phyloP scores from a whole-genome alignment of 2,888 invertebrate species.

The Rotaria sp. region DNA sequence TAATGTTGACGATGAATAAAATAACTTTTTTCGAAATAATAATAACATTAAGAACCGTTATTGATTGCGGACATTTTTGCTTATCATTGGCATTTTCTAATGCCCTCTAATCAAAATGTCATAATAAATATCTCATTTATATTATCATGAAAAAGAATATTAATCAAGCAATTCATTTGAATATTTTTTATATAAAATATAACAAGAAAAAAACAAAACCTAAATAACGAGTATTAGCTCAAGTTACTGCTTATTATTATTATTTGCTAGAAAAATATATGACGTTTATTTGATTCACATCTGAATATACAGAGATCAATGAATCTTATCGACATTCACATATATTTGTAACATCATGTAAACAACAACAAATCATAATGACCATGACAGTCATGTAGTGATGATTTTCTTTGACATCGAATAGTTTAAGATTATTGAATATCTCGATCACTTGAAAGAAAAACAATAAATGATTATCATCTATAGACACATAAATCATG shows the following conservation, averaged over 20 bases:
- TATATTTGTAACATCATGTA: neutral
- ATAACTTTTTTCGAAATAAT: too few relatives aligned
- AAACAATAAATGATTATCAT: neutral
- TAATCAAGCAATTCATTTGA: neutral
- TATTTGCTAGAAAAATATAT: neutral
- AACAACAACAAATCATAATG: neutral
- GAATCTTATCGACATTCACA: neutral
- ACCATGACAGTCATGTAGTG: neutral
- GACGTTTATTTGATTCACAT: neutral
- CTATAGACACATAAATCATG: conserved; percentile 11
- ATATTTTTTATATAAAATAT: neutral
- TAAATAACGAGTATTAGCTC: neutral
- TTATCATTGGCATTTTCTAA: neutral
- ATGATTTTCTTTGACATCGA: conserved; percentile 7
- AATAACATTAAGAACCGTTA: too few relatives aligned
- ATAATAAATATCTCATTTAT: neutral
- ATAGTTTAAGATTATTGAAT: neutral
- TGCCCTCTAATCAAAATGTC: neutral
- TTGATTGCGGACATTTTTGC: neutral
- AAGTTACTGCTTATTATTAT: neutral
- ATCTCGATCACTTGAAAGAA: neutral
- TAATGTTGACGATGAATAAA: neutral
- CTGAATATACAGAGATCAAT: conserved; percentile 15
- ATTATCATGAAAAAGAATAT: neutral
- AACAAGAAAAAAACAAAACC: neutral